Conservation (phyloP, 2,888 invertebrate genomes). For the Caprella mutica region DNA sequence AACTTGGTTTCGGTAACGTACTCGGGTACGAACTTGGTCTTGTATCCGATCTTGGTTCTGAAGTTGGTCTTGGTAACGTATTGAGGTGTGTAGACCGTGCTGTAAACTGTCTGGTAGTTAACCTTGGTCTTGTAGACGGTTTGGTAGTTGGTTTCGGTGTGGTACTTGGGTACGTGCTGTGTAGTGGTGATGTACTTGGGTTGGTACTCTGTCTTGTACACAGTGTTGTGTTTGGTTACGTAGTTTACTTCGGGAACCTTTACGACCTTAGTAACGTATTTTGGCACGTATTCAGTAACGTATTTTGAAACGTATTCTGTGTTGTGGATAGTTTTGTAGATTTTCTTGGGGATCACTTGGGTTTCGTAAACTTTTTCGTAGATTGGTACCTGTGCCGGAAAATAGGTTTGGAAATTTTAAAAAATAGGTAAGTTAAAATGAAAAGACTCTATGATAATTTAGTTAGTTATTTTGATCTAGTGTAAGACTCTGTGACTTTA, state of each 20-base stretch:
- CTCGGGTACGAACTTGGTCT: slow-evolving; percentile 21
- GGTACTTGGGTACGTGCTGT: slow-evolving; percentile 25
- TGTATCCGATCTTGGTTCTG: slow-evolving; percentile 16
- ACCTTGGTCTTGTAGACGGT: slow-evolving; percentile 19
- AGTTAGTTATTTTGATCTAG: too few relatives aligned
- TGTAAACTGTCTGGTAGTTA: slow-evolving; percentile 27
- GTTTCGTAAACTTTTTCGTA: slow-evolving; percentile 21
- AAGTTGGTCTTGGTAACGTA: slow-evolving; percentile 23
- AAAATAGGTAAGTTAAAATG: too few relatives aligned
- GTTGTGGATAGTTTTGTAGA: slow-evolving; percentile 18
- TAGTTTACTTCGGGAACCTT: slow-evolving; percentile 11
- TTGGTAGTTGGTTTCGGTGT: slow-evolving; percentile 22
- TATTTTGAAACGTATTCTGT: slow-evolving; percentile 16
- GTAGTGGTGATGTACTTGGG: slow-evolving; percentile 26
- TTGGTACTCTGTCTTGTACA: slow-evolving; percentile 24
- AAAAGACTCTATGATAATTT: too few relatives aligned
- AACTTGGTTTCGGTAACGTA: slow-evolving; percentile 15
- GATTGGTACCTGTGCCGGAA: slow-evolving; percentile 17
- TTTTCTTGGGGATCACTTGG: slow-evolving; percentile 11
- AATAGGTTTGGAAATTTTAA: too few relatives aligned
- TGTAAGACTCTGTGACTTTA: too few relatives aligned
- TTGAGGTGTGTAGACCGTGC: slow-evolving; percentile 17
- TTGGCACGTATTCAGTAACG: slow-evolving; percentile 16
- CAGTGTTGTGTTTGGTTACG: slow-evolving; percentile 18
- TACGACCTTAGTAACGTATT: slow-evolving; percentile 17